phyloP scores from a whole-genome alignment of 2,888 invertebrate species.

The Dastarcus helophoroides region DNA sequence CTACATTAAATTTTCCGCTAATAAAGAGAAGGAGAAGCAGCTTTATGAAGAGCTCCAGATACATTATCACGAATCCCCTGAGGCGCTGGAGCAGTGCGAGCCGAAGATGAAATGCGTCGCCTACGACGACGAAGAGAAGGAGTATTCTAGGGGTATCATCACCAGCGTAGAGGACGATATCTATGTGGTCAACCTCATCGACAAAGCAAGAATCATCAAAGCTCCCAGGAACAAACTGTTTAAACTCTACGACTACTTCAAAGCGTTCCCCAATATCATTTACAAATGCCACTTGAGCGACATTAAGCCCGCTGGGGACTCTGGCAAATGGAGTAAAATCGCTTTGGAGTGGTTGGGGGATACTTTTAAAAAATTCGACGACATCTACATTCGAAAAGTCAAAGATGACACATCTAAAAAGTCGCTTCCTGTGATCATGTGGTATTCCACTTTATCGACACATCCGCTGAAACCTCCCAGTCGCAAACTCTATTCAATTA shows the following conservation, averaged over 20 bases:
- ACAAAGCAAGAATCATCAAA: conserved; percentile 47
- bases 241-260: conserved; percentile 42
- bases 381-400: conserved; percentile 44
- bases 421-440: conserved; percentile 46
- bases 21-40: conserved; percentile 15
- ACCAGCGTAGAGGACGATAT: conserved; percentile 33
- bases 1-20: conserved; percentile 35
- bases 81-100: conserved; percentile 15
- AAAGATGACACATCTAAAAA: conserved; percentile 35
- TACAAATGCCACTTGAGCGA: conserved; percentile 58
- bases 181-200: conserved; percentile 51
- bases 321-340: conserved; percentile 46
- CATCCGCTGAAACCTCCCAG: conserved; percentile 55
- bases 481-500: conserved; percentile 54
- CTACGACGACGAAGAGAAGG: conserved; percentile 37
- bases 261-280: conserved; percentile 44
- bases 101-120: conserved; percentile 35
- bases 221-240: conserved; percentile 40
- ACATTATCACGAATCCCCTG: conserved; percentile 17
- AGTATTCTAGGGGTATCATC: conserved; percentile 54
- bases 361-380: conserved; percentile 40
- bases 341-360: conserved; percentile 46
- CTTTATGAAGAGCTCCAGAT: conserved; percentile 22
- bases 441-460: conserved; percentile 48
- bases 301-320: conserved; percentile 55